Evolutionary conservation across 2,888 invertebrate genomes (phyloP), one percentile per base, ranked within the genome.

Genomic region (Chaetogeoica ovagalla): DNA sequence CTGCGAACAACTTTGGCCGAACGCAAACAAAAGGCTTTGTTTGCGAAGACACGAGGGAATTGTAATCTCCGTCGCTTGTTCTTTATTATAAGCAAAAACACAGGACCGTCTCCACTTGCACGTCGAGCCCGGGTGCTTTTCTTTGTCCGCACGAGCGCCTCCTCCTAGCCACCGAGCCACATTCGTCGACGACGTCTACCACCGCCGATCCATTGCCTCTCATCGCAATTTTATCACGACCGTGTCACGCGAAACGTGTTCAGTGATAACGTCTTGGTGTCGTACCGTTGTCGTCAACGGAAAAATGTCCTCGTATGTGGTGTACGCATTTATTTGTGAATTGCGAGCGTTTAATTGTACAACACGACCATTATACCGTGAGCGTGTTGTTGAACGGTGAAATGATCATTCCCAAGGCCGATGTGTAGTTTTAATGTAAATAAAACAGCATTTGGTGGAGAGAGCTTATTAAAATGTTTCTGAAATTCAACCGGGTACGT

Each of bases 71-170:
- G 21, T 63, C 55, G 55, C 37, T 65, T 37, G 63, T 65, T 55
- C 63, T 37, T 37, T 63, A 55, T 74, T 74, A 65, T 74, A 55
- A 55, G 55, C 52, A 55, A 65, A 63, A 74, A 65, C 73, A 52
- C 63, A 37, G n/a, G 39, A 19, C 9, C 43, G 15, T 30, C 30
- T 60, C 13, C 4, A 13, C 15, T 23, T 60, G 13, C 23, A 55
- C 23, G 13, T 48, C 60, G 23, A 23, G 59, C 21, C 59, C 59
- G n/a, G n/a, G n/a, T n/a, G n/a, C n/a, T 59, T 60, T 23, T 23
- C 60, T 23, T 60, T 15, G 60, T 23, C 21, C 11, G n/a, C 59
- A 59, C 9, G 6, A n/a, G 6, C 21, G 15, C 23, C 19, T 8
- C 13, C 0, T 21, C n/a, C 11, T 9, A 5, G 19, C 48, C 2